A percentile compares a stretch with the other conserved stretches of the same genome.
Evolutionary conservation across 2,113 vertebrate species (phyloP).

Genomic region (Columbina picui): DNA sequence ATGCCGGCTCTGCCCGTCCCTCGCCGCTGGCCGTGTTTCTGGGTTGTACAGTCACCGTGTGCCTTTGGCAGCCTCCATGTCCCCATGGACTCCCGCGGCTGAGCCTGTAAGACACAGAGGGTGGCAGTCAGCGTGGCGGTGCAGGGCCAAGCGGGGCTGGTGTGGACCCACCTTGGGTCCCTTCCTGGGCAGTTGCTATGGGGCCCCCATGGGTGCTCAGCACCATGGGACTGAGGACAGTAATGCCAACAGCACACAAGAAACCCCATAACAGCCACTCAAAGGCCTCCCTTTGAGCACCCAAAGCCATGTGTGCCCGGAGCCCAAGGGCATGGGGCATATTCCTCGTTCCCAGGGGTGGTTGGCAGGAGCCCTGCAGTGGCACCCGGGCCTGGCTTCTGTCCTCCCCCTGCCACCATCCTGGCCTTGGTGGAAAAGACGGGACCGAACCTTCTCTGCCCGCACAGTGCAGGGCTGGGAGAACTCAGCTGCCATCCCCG

Average conservation of each 20-base stretch:
- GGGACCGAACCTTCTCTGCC: background rate
- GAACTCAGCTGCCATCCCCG: background rate
- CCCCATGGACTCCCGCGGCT: background rate
- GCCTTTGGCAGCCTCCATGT: background rate
- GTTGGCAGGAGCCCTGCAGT: background rate
- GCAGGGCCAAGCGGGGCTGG: background rate
- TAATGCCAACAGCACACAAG: background rate
- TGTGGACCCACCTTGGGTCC: background rate
- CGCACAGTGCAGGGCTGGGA: accelerated
- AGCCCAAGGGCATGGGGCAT: accelerated
- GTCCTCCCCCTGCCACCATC: background rate
- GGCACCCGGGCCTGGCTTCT: background rate
- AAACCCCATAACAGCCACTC: accelerated
- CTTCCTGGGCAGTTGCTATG: no score
- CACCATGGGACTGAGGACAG: accelerated
- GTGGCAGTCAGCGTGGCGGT: background rate
- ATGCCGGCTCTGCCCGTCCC: background rate
- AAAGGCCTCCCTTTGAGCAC: background rate
- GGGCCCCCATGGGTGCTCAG: background rate
- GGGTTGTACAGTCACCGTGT: background rate
- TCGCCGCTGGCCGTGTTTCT: accelerated
- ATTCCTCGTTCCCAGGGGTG: accelerated
- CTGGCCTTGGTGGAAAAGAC: background rate
- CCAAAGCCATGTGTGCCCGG: background rate
- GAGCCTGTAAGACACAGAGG: conserved; percentile 46